Evolutionary conservation across 1,140 invertebrate genomes (phyloP).

Genomic region (Heliothis virescens): DNA sequence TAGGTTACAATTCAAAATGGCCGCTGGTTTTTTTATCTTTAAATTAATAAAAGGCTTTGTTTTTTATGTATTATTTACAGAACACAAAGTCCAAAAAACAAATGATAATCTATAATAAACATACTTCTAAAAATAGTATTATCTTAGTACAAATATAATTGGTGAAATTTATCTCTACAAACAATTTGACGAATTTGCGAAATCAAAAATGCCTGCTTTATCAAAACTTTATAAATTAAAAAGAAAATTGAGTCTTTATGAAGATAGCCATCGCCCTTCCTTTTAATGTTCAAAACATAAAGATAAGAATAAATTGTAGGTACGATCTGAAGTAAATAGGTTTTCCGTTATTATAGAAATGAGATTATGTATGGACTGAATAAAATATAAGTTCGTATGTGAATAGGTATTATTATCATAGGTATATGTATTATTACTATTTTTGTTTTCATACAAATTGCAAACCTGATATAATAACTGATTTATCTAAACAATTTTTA

Average conservation of each 20-base stretch:
- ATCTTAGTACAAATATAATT: neutral
- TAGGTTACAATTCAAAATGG: slow-evolving; percentile 18
- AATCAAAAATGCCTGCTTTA: neutral
- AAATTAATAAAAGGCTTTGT: too few species aligned
- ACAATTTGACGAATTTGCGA: neutral
- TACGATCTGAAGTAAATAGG: neutral
- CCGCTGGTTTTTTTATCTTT: neutral
- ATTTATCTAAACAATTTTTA: too few species aligned
- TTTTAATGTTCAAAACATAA: slow-evolving; percentile 41
- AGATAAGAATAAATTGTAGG: slow-evolving; percentile 40
- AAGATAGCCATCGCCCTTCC: slow-evolving; percentile 17
- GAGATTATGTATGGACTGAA: neutral
- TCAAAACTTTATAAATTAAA: slow-evolving; percentile 22
- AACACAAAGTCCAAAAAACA: too few species aligned
- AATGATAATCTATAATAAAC: too few species aligned
- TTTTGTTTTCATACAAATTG: too few species aligned
- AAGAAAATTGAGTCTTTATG: slow-evolving; percentile 18
- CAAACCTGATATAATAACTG: too few species aligned
- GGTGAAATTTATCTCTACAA: neutral
- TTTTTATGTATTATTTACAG: too few species aligned
- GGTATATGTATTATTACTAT: too few species aligned
- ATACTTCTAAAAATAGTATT: too few species aligned
- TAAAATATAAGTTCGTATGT: too few species aligned
- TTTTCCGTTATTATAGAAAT: neutral
- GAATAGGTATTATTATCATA: too few species aligned